Percentiles rank a stretch among this genome's conserved stretches.
phyloP scores from a whole-genome alignment of 2,888 invertebrate species.

The Plebejus anna region DNA sequence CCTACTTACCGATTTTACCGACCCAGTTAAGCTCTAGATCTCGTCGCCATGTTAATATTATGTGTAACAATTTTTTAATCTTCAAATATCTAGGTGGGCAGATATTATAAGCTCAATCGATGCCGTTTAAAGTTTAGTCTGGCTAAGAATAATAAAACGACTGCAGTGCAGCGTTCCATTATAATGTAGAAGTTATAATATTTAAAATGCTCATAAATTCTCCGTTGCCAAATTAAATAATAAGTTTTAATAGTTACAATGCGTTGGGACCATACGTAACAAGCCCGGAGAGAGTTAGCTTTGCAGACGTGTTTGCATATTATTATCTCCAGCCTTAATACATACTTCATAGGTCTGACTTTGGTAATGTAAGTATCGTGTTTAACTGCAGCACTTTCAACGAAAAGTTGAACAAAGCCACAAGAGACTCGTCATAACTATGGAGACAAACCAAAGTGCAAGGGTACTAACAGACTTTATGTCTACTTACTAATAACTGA shows the following conservation, averaged over 20 bases:
- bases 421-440: not conserved
- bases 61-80: too few species aligned
- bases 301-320: conserved; percentile 13
- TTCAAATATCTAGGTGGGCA: not conserved
- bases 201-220: not conserved
- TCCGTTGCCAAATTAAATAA: not conserved
- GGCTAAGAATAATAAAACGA: not conserved
- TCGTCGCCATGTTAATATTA: too few species aligned
- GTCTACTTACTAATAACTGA: too few species aligned
- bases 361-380: conserved; percentile 9
- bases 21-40: too few species aligned
- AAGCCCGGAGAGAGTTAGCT: not conserved
- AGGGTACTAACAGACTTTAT: not conserved
- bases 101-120: not conserved
- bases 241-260: conserved; percentile 6
- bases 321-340: not conserved
- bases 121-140: not conserved
- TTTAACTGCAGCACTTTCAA: not conserved
- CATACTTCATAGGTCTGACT: conserved; percentile 2
- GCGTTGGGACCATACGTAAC: not conserved
- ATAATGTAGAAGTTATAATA: not conserved
- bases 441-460: not conserved
- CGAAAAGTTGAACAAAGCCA: not conserved
- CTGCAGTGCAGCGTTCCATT: not conserved
- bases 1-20: too few species aligned